A percentile compares a stretch with the other conserved stretches of the same genome.
phyloP scores from a whole-genome alignment of 2,888 invertebrate species.

The Adelognathus sp. region DNA sequence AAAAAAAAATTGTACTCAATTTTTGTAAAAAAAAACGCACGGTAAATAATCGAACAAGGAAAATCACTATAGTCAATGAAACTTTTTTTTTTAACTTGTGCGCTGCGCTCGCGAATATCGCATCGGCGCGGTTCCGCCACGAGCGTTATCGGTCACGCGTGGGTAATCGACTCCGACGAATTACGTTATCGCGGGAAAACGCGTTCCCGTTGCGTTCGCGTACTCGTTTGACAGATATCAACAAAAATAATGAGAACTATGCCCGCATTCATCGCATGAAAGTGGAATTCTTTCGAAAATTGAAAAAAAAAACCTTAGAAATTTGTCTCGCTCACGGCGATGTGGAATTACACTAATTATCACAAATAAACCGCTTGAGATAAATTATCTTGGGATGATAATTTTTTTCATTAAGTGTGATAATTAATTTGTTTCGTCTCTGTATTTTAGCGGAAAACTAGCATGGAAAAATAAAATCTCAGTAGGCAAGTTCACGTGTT shows the following conservation, averaged over 20 bases:
- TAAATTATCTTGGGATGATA: too few species aligned
- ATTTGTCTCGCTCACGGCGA: neutral
- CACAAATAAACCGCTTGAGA: too few species aligned
- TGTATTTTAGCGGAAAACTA: too few species aligned
- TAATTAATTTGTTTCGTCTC: too few species aligned
- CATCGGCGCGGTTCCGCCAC: slow-evolving; percentile 11
- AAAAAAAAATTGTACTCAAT: too few species aligned
- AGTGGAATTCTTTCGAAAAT: neutral
- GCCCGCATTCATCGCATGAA: neutral
- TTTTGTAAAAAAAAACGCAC: too few species aligned
- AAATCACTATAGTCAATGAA: neutral
- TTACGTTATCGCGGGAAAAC: slow-evolving; percentile 55
- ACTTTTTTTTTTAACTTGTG: neutral
- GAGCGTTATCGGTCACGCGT: slow-evolving; percentile 55
- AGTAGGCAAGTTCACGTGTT: too few species aligned
- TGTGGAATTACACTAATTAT: too few species aligned
- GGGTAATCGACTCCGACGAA: slow-evolving; percentile 47
- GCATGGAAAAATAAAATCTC: too few species aligned
- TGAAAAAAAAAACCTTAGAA: neutral
- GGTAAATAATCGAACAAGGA: too few species aligned
- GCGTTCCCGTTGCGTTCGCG: slow-evolving; percentile 14
- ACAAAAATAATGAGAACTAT: slow-evolving; percentile 25
- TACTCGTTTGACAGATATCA: neutral
- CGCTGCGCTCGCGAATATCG: slow-evolving; percentile 12
- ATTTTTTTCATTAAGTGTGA: too few species aligned